Percentiles rank a stretch among this genome's conserved stretches.
Evolutionary conservation across 1,140 invertebrate genomes (phyloP).

Genomic region (Manduca sexta): DNA sequence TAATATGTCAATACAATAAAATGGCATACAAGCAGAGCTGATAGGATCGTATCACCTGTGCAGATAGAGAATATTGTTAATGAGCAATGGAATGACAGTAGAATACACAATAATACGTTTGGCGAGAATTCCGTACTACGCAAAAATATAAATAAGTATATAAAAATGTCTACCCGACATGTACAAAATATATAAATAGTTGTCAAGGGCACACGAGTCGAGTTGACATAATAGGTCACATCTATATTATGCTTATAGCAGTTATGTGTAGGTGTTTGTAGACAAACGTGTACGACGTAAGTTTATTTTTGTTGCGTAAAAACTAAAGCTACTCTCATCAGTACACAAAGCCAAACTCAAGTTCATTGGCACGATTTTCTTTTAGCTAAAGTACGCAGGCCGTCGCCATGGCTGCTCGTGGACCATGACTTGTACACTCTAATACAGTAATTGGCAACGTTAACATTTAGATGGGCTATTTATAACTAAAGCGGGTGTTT

Average conservation of each 20-base stretch:
- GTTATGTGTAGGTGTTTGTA: background rate
- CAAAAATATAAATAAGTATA: too few relatives aligned
- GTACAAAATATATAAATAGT: constrained; percentile 3
- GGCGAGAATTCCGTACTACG: too few relatives aligned
- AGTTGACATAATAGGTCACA: constrained; percentile 10
- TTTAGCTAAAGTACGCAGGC: constrained; percentile 23
- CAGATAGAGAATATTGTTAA: too few relatives aligned
- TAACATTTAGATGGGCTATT: background rate
- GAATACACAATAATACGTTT: too few relatives aligned
- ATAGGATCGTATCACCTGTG: too few relatives aligned
- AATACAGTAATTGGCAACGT: constrained; percentile 18
- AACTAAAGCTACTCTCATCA: constrained; percentile 34
- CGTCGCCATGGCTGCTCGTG: constrained; percentile 29
- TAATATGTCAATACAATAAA: too few relatives aligned
- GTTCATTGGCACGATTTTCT: constrained; percentile 55
- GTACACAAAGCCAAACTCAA: constrained; percentile 35
- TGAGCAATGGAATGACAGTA: too few relatives aligned
- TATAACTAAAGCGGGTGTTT: background rate
- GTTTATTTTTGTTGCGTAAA: constrained; percentile 42
- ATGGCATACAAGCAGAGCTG: too few relatives aligned
- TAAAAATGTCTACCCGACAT: background rate
- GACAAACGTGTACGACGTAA: background rate
- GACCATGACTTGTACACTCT: constrained; percentile 26
- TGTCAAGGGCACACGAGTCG: constrained; percentile 9
- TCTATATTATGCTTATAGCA: background rate